Conservation (phyloP, 2,888 invertebrate species). For the Ectemnius cavifrons region DNA sequence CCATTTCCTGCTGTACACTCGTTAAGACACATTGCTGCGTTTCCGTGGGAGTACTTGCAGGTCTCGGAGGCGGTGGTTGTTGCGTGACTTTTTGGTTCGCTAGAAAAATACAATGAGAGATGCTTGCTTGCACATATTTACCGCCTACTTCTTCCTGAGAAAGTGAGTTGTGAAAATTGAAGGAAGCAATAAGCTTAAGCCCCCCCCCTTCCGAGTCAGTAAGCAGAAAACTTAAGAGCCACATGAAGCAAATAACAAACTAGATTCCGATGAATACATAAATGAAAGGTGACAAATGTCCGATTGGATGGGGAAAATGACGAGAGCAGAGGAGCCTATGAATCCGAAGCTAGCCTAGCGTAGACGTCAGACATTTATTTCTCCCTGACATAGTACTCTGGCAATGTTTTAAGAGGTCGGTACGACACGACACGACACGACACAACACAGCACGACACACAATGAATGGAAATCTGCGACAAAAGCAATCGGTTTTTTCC, state of each 20-base stretch:
- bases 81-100: conserved; percentile 73
- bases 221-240: too few relatives aligned
- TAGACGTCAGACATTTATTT: too few relatives aligned
- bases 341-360: too few relatives aligned
- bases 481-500: conserved; percentile 49
- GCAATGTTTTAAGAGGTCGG: too few relatives aligned
- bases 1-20: conserved; percentile 81
- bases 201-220: too few relatives aligned
- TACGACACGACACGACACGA: too few relatives aligned
- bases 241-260: conserved; percentile 18
- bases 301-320: too few relatives aligned
- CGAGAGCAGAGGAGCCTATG: too few relatives aligned
- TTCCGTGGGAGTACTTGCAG: conserved; percentile 76
- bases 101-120: conserved; percentile 45
- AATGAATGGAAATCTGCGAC: conserved; percentile 35
- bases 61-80: conserved; percentile 69
- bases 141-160: background rate
- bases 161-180: conserved; percentile 4
- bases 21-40: conserved; percentile 80
- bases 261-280: conserved; percentile 15
- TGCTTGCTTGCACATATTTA: conserved; percentile 5
- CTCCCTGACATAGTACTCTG: too few relatives aligned
- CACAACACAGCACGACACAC: too few relatives aligned
- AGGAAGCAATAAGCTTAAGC: conserved; percentile 47
- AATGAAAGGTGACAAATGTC: too few relatives aligned